Evolutionary conservation across 1,140 invertebrate genomes (phyloP), one percentile per base, ranked within the genome.

Genomic region (Lepidurus arcticus): DNA sequence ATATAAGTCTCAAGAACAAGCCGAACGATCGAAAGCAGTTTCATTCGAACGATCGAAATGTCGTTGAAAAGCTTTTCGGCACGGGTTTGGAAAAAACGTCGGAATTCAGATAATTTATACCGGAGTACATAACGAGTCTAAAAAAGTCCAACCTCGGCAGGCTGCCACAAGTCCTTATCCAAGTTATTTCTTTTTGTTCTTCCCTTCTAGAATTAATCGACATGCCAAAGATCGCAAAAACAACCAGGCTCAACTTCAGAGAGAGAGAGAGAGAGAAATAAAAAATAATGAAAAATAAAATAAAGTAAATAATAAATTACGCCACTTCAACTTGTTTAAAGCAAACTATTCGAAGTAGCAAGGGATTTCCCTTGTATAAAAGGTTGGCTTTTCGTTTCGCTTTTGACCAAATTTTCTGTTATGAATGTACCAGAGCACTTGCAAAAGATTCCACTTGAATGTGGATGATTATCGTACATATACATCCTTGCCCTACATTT

Each of bases 81-180:
- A 65, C 16, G 53, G 53, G 53, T 13, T 65, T 65, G 7, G 16
- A 21, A 13, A 65, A 21, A 13, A 65, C 34, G 34, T 4, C 34
- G 21, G 53, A 21, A 65, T 65, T 65, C 53, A 65, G 21, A 65
- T 65, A 21, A 65, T 65, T 65, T 65, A 65, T 65, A 21, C 8
- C 16, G 53, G 45, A 16, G 53, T 21, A 65, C 34, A 34, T 4
- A 34, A 3, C 34, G 34, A 34, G 34, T 34, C 2, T 21, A 65
- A 65, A 21, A 21, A 7, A 65, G 5, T 65, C 8, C 16, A 21
- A 65, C 16, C 21, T 65, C 53, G 53, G 53, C 53, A 65, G 53
- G 9, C 16, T 65, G 53, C 53, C 53, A 65, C n/a, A 65, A 65
- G 53, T 16, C 21, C 53, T 65, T 65, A 65, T 65, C 53, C 53